These are phyloP conservation scores for Sarcophilus harrisii DNA, from an alignment of 2,797 vertebrate species.

Conservation along the genomic window DNA sequence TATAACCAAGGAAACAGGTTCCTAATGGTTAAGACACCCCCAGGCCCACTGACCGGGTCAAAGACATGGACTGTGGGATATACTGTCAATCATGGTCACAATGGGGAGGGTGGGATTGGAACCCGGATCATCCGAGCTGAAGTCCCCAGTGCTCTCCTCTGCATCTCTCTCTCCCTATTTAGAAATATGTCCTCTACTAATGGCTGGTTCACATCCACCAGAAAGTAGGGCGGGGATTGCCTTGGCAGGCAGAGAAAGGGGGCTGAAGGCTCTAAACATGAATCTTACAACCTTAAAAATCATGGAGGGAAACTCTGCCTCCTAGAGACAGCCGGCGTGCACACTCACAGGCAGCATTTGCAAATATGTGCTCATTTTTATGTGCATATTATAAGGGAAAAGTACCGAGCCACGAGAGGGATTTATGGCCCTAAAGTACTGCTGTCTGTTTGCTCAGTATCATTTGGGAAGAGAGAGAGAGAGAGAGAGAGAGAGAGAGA, in stretches of 20 bases:
- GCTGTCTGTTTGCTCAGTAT: neutral
- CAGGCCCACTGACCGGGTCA: neutral
- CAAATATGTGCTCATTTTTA: slow-evolving; percentile 36
- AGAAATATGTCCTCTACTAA: neutral
- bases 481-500: no score
- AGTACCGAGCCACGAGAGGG: slow-evolving; percentile 47
- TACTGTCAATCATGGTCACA: neutral
- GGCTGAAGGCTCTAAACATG: neutral
- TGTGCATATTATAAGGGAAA: slow-evolving; percentile 50
- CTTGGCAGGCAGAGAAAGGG: neutral
- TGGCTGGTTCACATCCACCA: neutral
- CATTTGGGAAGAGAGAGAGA: slow-evolving; percentile 29
- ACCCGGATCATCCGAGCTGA: neutral
- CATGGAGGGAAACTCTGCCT: neutral
- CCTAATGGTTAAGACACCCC: neutral
- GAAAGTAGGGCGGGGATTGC: neutral
- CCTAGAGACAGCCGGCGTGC: neutral
- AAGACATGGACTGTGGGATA: neutral
- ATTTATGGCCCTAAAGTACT: slow-evolving; percentile 22
- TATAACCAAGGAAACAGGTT: neutral
- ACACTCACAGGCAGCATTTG: slow-evolving; percentile 26
- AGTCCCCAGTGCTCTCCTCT: neutral
- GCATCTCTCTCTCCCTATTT: neutral
- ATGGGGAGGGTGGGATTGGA: neutral
- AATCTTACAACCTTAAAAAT: neutral